Conservation (phyloP, 2,113 vertebrate species). For the Crotalus tigris region DNA sequence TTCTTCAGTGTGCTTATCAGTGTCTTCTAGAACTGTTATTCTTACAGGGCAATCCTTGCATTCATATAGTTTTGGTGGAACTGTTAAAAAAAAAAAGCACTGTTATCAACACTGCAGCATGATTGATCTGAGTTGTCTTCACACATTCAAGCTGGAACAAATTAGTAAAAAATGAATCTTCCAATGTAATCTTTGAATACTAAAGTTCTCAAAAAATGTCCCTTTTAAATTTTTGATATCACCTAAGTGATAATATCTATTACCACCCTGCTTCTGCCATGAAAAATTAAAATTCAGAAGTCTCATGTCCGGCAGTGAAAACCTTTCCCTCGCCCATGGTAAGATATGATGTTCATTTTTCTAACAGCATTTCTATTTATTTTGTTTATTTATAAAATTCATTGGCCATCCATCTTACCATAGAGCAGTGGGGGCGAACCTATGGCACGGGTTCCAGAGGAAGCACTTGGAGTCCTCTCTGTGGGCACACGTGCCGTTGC, state of each 20-base stretch:
- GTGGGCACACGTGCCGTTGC: too few relatives aligned
- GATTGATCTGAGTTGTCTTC: neutral
- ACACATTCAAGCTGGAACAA: neutral
- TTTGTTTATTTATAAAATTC: too few relatives aligned
- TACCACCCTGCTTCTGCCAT: neutral
- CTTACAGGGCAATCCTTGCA: slow-evolving; percentile 57
- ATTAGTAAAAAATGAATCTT: neutral
- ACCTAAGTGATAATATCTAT: neutral
- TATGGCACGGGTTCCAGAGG: too few relatives aligned
- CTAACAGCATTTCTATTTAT: neutral
- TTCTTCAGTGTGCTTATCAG: slow-evolving; percentile 34
- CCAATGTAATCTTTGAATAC: neutral
- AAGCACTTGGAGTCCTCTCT: too few relatives aligned
- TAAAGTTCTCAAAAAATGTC: neutral
- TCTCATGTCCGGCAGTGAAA: neutral
- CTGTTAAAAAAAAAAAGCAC: slow-evolving; percentile 48
- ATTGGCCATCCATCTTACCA: too few relatives aligned
- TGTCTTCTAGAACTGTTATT: slow-evolving; percentile 55
- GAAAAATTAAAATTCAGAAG: neutral
- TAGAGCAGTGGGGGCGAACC: too few relatives aligned
- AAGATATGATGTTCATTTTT: neutral
- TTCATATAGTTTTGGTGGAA: slow-evolving; percentile 54
- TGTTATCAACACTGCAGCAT: neutral
- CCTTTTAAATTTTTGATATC: neutral
- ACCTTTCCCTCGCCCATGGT: neutral